Conservation (phyloP, 1,140 invertebrate species). For the Frieseomelitta varia region DNA sequence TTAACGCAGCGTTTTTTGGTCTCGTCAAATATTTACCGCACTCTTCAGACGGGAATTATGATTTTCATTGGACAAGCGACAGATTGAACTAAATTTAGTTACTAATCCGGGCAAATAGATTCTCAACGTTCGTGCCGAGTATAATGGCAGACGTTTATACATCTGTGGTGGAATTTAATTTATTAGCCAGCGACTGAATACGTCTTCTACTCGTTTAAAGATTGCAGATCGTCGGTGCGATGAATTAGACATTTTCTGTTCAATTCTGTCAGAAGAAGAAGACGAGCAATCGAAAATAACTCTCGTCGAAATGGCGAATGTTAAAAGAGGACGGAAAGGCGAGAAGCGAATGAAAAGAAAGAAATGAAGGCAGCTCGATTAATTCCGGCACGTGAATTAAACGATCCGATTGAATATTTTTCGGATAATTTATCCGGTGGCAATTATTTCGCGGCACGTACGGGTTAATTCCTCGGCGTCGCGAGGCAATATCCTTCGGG, state of each 20-base stretch:
- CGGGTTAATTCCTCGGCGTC: conserved; percentile 18
- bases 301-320: too few relatives aligned
- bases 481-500: conserved; percentile 9
- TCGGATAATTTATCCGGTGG: background rate
- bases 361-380: background rate
- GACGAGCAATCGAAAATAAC: too few relatives aligned
- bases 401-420: conserved; percentile 4
- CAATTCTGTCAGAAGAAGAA: too few relatives aligned
- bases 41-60: background rate
- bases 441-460: conserved; percentile 38
- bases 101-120: too few relatives aligned
- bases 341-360: background rate
- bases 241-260: too few relatives aligned
- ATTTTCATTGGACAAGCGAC: background rate
- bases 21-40: rapidly evolving
- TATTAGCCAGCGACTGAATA: too few relatives aligned
- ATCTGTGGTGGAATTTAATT: too few relatives aligned
- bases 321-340: background rate
- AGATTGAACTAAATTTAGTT: too few relatives aligned
- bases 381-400: background rate
- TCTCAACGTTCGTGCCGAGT: too few relatives aligned
- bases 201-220: too few relatives aligned
- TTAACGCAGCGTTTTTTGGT: background rate
- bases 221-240: too few relatives aligned
- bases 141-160: too few relatives aligned